Evolutionary conservation across 2,888 invertebrate species (phyloP), one percentile per base, ranked within the genome.

Genomic region (Hofmannophila pseudospretella): DNA sequence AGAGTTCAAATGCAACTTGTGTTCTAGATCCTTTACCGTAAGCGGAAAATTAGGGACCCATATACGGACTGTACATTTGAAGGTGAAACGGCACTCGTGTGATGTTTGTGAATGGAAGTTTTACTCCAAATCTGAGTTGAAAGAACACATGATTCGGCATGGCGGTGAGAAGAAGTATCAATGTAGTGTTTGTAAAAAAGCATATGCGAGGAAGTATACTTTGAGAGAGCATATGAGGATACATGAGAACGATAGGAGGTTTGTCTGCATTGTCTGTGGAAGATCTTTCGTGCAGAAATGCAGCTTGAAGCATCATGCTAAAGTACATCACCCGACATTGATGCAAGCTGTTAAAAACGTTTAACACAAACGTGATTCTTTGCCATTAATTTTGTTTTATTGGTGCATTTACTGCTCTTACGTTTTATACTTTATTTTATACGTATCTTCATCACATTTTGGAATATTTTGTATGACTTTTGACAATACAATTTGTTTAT

Each of bases 91-190:
- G 3, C 78, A 79, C 27, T 58, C 77, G 0, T 89, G 89, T 36
- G 69, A 78, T 7, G 58, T 85, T 0, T 89, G 89, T 30, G 88
- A 88, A 7, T 88, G 88, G 72, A 80, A 82, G 36, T 89, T 89
- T 49, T 88, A 87, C 44, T 86, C 88, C 0, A 86, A 81, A 16
- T 84, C 85, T 0, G 88, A 88, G 36, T 61, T 89, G n/a, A 88
- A 85, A 23, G 81, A 85, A 8, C 89, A 89, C 28, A 88, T 88
- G 85, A 49, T 88, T 0, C 73, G 80, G 5, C 89, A 89, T 26
- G 79, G 78, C 0, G 89, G 89, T 0, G 88, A 88, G 37, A 70
- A 82, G 3, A 88, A 84, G 37, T 84, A 76, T 30, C 74, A 84
- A 25, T 89, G 89, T 39, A 66, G 55, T 1, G 47, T 88, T 0